Conservation (phyloP, 2,113 vertebrate genomes). For the Hoplias malabaricus region DNA sequence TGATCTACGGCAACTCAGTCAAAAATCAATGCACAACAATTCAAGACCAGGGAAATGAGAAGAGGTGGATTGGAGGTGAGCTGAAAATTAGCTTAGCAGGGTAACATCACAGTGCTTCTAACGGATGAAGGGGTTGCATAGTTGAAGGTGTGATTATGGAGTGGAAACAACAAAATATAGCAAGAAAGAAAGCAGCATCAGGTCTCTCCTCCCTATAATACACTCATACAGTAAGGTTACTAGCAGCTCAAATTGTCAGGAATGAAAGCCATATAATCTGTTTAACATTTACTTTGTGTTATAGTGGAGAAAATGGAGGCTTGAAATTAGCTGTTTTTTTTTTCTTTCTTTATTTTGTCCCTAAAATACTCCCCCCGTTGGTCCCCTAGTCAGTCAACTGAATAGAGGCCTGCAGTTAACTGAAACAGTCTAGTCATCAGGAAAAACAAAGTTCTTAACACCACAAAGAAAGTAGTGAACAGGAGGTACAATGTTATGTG, state of each 20-base stretch:
- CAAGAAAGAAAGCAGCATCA: neutral
- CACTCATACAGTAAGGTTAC: neutral
- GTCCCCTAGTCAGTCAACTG: neutral
- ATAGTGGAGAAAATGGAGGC: neutral
- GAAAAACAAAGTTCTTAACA: neutral
- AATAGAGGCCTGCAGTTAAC: neutral
- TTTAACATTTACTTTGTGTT: neutral
- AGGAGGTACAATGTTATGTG: neutral
- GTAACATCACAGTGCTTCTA: constrained; percentile 30
- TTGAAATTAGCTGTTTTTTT: neutral
- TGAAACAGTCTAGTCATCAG: neutral
- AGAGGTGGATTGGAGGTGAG: neutral
- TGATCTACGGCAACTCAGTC: neutral
- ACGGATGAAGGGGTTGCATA: constrained; percentile 29
- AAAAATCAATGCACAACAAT: neutral
- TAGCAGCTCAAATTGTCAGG: neutral
- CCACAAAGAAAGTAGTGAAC: neutral
- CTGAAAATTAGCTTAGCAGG: constrained; percentile 6
- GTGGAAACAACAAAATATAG: constrained; percentile 5
- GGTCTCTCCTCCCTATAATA: neutral
- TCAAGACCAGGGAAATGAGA: neutral
- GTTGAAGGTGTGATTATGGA: neutral
- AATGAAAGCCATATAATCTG: neutral
- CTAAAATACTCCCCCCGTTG: too few species aligned
- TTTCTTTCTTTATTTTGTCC: neutral